A percentile compares a stretch with the other conserved stretches of the same genome.
Conservation (phyloP, 64 coral and sea anemone genomes). For the Stylophora pistillata region DNA sequence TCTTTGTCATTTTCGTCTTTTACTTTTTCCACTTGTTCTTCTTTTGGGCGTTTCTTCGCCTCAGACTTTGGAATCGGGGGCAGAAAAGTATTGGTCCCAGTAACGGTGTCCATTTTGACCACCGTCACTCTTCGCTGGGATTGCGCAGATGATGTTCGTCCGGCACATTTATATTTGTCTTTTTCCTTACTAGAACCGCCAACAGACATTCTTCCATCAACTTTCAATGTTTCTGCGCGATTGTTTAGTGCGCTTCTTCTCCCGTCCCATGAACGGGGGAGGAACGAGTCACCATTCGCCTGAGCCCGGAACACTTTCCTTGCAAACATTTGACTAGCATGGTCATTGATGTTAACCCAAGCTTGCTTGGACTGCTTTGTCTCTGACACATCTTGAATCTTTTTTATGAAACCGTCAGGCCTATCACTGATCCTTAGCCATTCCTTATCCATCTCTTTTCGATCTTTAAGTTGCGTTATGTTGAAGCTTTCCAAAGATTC, state of each 20-base stretch:
- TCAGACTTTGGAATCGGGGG: conserved; percentile 51
- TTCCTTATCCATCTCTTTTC: conserved; percentile 29
- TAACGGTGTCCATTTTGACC: neutral
- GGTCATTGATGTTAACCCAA: conserved; percentile 12
- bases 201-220: neutral
- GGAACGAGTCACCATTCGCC: neutral
- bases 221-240: neutral
- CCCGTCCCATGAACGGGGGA: neutral
- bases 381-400: conserved; percentile 7
- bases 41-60: conserved; percentile 53
- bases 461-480: neutral
- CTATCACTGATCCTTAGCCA: conserved; percentile 43
- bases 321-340: neutral
- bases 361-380: conserved; percentile 21
- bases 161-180: neutral
- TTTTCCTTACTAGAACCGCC: neutral
- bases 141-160: neutral
- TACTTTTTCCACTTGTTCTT: neutral
- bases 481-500: neutral
- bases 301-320: conserved; percentile 25
- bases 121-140: neutral
- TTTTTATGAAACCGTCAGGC: conserved; percentile 24
- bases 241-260: neutral
- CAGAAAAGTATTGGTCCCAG: conserved; percentile 22
- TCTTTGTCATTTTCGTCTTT: conserved; percentile 1